phyloP scores from a whole-genome alignment of 1,140 invertebrate genomes.

The Micrasema minimum region DNA sequence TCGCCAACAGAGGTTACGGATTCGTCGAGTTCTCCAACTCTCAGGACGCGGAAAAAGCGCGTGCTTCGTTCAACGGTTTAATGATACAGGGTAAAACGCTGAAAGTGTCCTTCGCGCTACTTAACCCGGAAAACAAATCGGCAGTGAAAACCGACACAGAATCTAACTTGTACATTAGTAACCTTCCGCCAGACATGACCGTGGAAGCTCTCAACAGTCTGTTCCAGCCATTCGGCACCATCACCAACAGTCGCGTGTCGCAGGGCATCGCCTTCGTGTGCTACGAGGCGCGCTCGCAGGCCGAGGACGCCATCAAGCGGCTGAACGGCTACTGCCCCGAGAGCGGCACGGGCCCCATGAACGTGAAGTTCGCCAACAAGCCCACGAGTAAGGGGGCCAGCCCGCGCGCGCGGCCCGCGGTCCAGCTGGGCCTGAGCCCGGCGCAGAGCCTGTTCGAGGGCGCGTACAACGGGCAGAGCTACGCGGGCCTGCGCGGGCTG shows the following conservation, averaged over 20 bases:
- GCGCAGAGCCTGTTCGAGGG: constrained; percentile 27
- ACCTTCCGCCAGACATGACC: constrained; percentile 65
- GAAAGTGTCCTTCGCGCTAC: constrained; percentile 65
- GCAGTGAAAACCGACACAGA: constrained; percentile 64
- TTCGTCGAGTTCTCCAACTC: constrained; percentile 65
- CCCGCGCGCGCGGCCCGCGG: constrained; percentile 55
- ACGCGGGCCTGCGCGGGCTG: constrained; percentile 54
- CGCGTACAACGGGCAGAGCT: constrained; percentile 51
- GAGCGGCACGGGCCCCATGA: constrained; percentile 60
- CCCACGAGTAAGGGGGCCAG: constrained; percentile 55
- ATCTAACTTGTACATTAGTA: constrained; percentile 66
- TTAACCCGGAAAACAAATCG: constrained; percentile 65
- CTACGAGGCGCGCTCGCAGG: constrained; percentile 62
- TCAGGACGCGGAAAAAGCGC: constrained; percentile 66
- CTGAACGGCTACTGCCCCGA: constrained; percentile 62
- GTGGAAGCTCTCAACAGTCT: constrained; percentile 62
- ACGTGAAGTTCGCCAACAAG: constrained; percentile 66
- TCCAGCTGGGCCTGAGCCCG: constrained; percentile 51
- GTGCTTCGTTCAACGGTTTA: constrained; percentile 64
- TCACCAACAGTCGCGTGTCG: constrained; percentile 64
- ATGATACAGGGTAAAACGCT: constrained; percentile 66
- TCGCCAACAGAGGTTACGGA: constrained; percentile 65
- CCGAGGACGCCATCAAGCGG: constrained; percentile 64
- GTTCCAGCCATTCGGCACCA: constrained; percentile 62
- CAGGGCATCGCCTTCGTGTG: constrained; percentile 66